These are phyloP conservation scores for Neodiprion pinetum DNA, from an alignment of 1,140 invertebrate genomes.

Conservation along the genomic window DNA sequence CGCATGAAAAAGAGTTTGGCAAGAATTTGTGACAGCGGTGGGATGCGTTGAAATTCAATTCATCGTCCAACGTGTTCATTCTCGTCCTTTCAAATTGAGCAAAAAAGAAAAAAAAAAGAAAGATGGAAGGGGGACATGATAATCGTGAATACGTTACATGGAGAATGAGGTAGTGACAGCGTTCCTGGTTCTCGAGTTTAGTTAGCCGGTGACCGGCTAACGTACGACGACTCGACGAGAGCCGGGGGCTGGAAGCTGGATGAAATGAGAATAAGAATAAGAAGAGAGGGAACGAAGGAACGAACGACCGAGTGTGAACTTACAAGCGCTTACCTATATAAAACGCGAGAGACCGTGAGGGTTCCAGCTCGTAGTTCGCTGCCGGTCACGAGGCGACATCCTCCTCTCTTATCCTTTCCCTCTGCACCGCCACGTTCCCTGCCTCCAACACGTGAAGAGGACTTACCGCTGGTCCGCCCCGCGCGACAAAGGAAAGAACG, in stretches of 20 bases:
- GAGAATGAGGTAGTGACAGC: slow-evolving; percentile 18
- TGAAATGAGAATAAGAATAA: slow-evolving; percentile 14
- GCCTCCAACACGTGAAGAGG: slow-evolving; percentile 25
- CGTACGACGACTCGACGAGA: background rate
- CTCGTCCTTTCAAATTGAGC: no score
- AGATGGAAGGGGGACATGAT: no score
- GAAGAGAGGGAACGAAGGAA: slow-evolving; percentile 19
- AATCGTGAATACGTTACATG: no score
- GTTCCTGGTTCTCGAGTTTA: slow-evolving; percentile 3
- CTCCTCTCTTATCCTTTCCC: slow-evolving; percentile 9
- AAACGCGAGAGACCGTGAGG: background rate
- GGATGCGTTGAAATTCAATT: no score
- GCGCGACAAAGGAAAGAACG: background rate
- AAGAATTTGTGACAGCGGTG: no score
- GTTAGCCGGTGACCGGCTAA: slow-evolving; percentile 17
- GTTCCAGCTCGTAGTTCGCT: background rate
- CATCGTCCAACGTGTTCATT: no score
- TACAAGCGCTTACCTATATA: background rate
- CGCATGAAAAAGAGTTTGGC: no score
- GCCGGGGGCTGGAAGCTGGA: slow-evolving; percentile 9
- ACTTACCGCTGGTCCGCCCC: slow-evolving; percentile 21
- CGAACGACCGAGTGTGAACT: slow-evolving; percentile 32
- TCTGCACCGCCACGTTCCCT: slow-evolving; percentile 26
- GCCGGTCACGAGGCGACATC: slow-evolving; percentile 13
- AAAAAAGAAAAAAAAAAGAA: no score